Percentiles rank a stretch among this genome's conserved stretches.
These are phyloP conservation scores for Apostichopus leukothele DNA, from an alignment of 53 echinoderm and acorn worm species.

Conservation along the genomic window DNA sequence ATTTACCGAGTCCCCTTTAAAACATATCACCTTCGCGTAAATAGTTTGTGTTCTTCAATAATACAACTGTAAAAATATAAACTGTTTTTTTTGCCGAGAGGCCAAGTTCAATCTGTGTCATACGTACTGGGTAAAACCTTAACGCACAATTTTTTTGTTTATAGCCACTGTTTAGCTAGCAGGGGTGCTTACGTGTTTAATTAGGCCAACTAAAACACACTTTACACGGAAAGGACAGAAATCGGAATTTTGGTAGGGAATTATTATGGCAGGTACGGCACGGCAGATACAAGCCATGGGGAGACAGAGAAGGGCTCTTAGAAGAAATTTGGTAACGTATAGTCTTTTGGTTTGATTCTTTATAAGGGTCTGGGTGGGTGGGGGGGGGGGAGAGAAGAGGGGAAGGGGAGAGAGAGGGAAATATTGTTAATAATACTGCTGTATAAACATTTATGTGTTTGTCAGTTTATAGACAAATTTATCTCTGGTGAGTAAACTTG, in stretches of 20 bases:
- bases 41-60: neutral
- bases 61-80: neutral
- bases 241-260: neutral
- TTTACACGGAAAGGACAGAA: neutral
- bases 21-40: neutral
- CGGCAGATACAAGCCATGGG: neutral
- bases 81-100: neutral
- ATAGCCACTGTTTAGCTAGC: neutral
- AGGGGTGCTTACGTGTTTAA: neutral
- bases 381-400: neutral
- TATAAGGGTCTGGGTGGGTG: neutral
- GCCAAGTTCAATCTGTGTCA: neutral
- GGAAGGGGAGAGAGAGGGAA: neutral
- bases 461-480: no score
- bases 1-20: neutral
- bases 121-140: no score
- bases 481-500: no score
- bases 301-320: constrained; percentile 3
- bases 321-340: constrained; percentile 5
- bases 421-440: no score
- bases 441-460: no score
- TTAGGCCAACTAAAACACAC: neutral
- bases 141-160: neutral
- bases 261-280: neutral
- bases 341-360: no score